Base-by-base conservation (phyloP, 2,797 vertebrate species). In the Trachurus trachurus region DNA sequence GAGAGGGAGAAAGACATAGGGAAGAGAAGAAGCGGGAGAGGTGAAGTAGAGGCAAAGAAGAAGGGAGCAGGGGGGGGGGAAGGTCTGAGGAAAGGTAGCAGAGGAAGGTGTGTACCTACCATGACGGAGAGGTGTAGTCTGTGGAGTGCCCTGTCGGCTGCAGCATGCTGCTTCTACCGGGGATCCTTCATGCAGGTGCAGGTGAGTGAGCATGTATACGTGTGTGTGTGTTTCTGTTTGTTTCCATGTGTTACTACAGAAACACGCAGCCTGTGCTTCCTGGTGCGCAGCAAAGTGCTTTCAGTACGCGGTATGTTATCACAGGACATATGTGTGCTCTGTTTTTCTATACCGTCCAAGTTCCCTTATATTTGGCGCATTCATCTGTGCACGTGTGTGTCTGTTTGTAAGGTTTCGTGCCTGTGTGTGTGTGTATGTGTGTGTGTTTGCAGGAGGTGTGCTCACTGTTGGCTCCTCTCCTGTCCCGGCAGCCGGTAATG, bases 181-280 rank as follows among this genome's bases (percentile, higher is more conserved):
- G 98, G 98, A 70, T 98, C 98, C 76, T 98, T 99, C 95, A 98
- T 99, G 96, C 98, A 99, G 94, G 98, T 99, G 94, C 97, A 98
- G 97, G 97, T 98, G 95, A 97, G 97, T 88, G 87, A 63, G 75
- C 66, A 42, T 60, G 49, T n/a, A 1, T 60, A 26, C 37, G 47
- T 42, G 39, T n/a, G n/a, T n/a, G n/a, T 47, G 40, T 31, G 50
- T 26, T 13, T 65, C 4, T 44, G 54, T 52, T 21, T 71, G 42
- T 75, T 19, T 74, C 58, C 4, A 39, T 76, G 59, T 71, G 53
- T 45, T 58, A 29, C 15, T 56, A 42, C 12, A 22, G 15, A 50
- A 66, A n/a, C 50, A 66, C 16, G 22, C 19, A 65, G 15, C 31
- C 22, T 6, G 19, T 11, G 54, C 34, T 49, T 49, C 16, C 57